Conservation (phyloP, 2,113 vertebrate genomes). For the Pseudorectes ferrugineus region DNA sequence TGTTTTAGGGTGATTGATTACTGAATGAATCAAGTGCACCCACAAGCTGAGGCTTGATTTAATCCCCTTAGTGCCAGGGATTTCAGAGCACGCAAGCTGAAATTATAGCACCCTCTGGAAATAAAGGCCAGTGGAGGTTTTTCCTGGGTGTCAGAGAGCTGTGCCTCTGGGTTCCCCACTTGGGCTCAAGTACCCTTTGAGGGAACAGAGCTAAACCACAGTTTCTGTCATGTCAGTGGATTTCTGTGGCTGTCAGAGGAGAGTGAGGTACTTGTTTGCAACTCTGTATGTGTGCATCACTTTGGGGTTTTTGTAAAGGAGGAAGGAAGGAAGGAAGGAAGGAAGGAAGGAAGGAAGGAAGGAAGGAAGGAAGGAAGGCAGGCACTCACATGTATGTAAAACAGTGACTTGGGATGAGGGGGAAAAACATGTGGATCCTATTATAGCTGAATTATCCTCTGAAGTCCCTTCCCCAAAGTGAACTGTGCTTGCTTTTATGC, state of each 20-base stretch:
- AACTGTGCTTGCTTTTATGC: not conserved
- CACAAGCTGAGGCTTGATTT: slow-evolving; percentile 15
- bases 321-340: not conserved
- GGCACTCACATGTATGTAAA: not conserved
- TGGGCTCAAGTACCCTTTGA: not conserved
- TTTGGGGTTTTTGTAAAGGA: not conserved
- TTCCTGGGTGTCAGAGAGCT: not conserved
- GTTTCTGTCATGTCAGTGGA: not conserved
- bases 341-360: not conserved
- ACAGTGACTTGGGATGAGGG: not conserved
- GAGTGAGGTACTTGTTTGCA: not conserved
- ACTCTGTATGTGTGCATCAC: accelerated
- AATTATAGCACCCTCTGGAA: not conserved
- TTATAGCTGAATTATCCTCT: not conserved
- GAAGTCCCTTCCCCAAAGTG: not conserved
- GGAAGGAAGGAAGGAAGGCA: not conserved
- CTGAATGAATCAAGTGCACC: not conserved
- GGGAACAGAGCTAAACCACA: not conserved
- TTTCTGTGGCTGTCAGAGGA: not conserved
- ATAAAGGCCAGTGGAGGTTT: not conserved
- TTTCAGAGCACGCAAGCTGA: not conserved
- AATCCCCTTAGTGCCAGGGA: not conserved
- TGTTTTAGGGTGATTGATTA: slow-evolving; percentile 49
- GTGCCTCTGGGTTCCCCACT: not conserved
- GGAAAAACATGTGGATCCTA: not conserved